phyloP scores from a whole-genome alignment of 2,888 invertebrate species.

The Netelia inedita region DNA sequence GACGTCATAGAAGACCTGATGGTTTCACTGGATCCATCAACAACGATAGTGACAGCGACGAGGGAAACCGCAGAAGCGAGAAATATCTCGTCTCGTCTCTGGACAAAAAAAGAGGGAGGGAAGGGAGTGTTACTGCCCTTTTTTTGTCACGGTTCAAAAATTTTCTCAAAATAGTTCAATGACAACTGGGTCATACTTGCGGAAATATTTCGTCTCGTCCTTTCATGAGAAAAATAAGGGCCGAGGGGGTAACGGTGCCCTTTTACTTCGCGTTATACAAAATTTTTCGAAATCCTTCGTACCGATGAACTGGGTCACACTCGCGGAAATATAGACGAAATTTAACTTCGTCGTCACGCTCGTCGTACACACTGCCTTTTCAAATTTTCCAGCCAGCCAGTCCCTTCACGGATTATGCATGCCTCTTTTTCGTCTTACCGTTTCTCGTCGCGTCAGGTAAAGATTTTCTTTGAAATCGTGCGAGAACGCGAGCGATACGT shows the following conservation, averaged over 20 bases:
- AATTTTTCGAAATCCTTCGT: too few species aligned
- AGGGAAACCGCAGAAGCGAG: constrained; percentile 19
- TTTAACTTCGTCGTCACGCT: constrained; percentile 15
- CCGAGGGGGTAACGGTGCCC: too few species aligned
- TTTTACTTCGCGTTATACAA: too few species aligned
- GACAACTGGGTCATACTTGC: constrained; percentile 46
- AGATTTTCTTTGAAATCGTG: constrained; percentile 9
- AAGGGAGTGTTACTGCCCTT: background rate
- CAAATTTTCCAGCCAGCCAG: background rate
- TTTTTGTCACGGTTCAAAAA: constrained; percentile 14
- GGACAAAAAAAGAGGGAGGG: background rate
- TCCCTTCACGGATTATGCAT: too few species aligned
- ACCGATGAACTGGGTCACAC: too few species aligned
- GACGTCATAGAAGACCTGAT: constrained; percentile 35
- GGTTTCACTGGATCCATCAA: constrained; percentile 28
- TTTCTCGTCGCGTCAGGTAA: constrained; percentile 25
- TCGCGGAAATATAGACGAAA: too few species aligned
- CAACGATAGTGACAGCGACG: constrained; percentile 13
- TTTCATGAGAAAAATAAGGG: too few species aligned
- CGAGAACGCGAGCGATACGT: background rate
- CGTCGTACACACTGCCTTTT: constrained; percentile 4
- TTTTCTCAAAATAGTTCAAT: constrained; percentile 10
- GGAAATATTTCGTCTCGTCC: constrained; percentile 37
- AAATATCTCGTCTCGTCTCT: constrained; percentile 17
- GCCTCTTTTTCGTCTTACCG: background rate